Evolutionary conservation across 2,888 invertebrate species (phyloP).

Genomic region (Parnassius smintheus): DNA sequence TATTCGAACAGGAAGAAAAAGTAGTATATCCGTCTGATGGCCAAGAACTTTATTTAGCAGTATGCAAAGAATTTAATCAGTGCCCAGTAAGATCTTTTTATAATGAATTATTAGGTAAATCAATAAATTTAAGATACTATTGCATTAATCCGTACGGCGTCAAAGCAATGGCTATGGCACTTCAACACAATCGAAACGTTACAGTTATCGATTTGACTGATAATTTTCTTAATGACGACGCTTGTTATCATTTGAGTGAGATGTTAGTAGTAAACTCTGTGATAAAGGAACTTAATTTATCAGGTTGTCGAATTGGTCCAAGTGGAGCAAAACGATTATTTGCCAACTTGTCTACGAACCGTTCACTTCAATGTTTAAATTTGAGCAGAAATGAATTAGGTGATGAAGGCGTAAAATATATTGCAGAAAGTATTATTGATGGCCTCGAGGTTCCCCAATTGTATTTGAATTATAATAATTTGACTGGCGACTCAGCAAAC

Average conservation of each 20-base stretch:
- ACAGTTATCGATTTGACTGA: conserved; percentile 52
- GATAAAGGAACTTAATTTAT: conserved; percentile 50
- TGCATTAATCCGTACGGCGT: conserved; percentile 55
- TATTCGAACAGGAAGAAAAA: conserved; percentile 43
- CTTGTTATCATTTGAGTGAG: conserved; percentile 60
- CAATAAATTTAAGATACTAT: conserved; percentile 61
- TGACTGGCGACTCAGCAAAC: conserved; percentile 45
- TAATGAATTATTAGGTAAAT: conserved; percentile 43
- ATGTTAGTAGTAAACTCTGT: conserved; percentile 51
- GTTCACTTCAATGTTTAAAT: conserved; percentile 43
- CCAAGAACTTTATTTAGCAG: conserved; percentile 53
- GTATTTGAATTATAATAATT: conserved; percentile 51
- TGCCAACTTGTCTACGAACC: conserved; percentile 42
- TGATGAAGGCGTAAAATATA: conserved; percentile 45
- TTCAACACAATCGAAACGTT: conserved; percentile 53
- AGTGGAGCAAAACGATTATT: conserved; percentile 45
- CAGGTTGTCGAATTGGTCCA: conserved; percentile 61
- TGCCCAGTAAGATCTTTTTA: conserved; percentile 51
- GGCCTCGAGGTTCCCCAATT: conserved; percentile 49
- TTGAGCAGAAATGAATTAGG: conserved; percentile 50
- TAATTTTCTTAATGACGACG: conserved; percentile 57
- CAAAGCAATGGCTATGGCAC: conserved; percentile 56
- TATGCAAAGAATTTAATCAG: conserved; percentile 57
- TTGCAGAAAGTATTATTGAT: conserved; percentile 43
- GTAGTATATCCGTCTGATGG: conserved; percentile 56